Percentiles rank a stretch among this genome's conserved stretches.
Conservation (phyloP, 2,113 vertebrate species). For the Poecile atricapillus region DNA sequence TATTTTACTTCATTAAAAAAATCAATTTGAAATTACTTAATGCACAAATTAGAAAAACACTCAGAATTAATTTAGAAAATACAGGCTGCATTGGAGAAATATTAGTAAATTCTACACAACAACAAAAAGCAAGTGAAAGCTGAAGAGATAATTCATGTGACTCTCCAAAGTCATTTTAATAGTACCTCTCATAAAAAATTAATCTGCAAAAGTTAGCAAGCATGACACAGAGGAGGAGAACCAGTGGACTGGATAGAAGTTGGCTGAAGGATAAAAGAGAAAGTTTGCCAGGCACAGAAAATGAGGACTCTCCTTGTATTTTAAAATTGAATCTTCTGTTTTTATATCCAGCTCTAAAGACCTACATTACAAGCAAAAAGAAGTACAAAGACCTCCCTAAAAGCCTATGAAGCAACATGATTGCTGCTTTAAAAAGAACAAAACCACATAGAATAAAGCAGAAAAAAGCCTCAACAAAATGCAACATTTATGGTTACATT, state of each 20-base stretch:
- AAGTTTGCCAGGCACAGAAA: constrained; percentile 43
- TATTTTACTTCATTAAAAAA: constrained; percentile 12
- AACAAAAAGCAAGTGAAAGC: background rate
- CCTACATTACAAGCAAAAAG: background rate
- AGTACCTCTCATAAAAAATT: constrained; percentile 39
- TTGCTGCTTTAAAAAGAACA: background rate
- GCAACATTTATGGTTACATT: constrained; percentile 21
- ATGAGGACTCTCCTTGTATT: constrained; percentile 10
- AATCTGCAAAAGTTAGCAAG: constrained; percentile 42
- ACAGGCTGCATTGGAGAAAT: background rate
- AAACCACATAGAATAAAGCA: background rate
- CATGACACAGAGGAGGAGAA: constrained; percentile 47
- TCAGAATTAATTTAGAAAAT: background rate
- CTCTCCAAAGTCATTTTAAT: constrained; percentile 17
- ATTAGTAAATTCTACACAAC: background rate
- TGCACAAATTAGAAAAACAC: background rate
- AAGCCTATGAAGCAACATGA: background rate
- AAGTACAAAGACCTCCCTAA: background rate
- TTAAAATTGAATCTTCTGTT: background rate
- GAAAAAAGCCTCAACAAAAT: background rate
- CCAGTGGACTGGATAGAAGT: constrained; percentile 43
- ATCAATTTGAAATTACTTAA: background rate
- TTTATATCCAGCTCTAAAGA: background rate
- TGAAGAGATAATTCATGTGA: constrained; percentile 33
- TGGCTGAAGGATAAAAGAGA: constrained; percentile 35